Evolutionary conservation across 1,140 invertebrate species (phyloP).

Genomic region (Pseudomyrmex gracilis): DNA sequence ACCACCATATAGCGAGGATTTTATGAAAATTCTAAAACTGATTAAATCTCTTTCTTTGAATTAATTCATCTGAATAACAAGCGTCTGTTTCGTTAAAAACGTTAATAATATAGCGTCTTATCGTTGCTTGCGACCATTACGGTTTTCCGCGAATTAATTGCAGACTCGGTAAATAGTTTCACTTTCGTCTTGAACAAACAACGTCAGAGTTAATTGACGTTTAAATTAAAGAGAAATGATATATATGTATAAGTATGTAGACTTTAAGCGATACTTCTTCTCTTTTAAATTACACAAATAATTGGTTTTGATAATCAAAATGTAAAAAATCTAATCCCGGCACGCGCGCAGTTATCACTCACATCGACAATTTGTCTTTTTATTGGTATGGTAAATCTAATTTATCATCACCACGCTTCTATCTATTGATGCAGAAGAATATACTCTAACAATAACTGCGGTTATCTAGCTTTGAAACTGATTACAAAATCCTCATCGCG

Average conservation of each 20-base stretch:
- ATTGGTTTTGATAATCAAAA: neutral
- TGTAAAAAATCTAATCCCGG: neutral
- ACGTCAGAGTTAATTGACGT: neutral
- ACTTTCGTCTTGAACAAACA: conserved; percentile 46
- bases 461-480: conserved; percentile 2
- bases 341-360: too few species aligned
- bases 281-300: neutral
- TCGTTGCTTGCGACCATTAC: neutral
- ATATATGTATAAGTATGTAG: too few species aligned
- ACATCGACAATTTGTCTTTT: conserved; percentile 8
- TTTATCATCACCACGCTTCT: neutral
- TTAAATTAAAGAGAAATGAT: too few species aligned
- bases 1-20: too few species aligned
- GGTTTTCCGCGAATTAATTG: conserved; percentile 9
- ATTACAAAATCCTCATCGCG: neutral
- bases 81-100: conserved; percentile 12
- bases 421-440: neutral
- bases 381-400: neutral
- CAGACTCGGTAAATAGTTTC: conserved; percentile 35
- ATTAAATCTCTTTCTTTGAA: neutral
- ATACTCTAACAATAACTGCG: neutral
- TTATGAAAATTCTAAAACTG: neutral
- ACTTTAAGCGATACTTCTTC: too few species aligned
- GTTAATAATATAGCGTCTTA: neutral
- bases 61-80: neutral